These are phyloP conservation scores for Aporophyla nigra DNA, from an alignment of 2,888 invertebrate species.

Conservation along the genomic window DNA sequence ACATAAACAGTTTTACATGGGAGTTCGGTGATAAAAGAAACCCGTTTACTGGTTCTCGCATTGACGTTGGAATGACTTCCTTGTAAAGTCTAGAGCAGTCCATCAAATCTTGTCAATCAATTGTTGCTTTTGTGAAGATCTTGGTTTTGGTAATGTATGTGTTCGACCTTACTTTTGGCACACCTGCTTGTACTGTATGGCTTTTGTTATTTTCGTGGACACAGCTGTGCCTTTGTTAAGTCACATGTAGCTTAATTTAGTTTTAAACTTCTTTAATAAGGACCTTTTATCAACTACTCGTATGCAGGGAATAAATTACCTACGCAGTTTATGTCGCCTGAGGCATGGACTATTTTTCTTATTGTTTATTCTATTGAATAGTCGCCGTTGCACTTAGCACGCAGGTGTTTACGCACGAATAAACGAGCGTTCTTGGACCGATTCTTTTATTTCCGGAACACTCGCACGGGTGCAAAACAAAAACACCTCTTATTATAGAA, in stretches of 20 bases:
- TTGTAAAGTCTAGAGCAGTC: slow-evolving; percentile 55
- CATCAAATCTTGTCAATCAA: slow-evolving; percentile 52
- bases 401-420: slow-evolving; percentile 68
- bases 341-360: not conserved
- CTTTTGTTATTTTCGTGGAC: slow-evolving; percentile 25
- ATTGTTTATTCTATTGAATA: slow-evolving; percentile 38
- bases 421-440: slow-evolving; percentile 66
- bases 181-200: slow-evolving; percentile 35
- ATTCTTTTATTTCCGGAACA: slow-evolving; percentile 67
- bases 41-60: slow-evolving; percentile 68
- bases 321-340: not conserved
- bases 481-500: slow-evolving; percentile 58
- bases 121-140: slow-evolving; percentile 45
- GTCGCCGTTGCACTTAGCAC: slow-evolving; percentile 19
- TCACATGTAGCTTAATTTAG: not conserved
- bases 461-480: slow-evolving; percentile 67
- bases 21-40: slow-evolving; percentile 70
- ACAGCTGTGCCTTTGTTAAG: slow-evolving; percentile 34
- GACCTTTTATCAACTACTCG: not conserved
- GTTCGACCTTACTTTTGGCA: slow-evolving; percentile 5
- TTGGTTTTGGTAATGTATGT: slow-evolving; percentile 22
- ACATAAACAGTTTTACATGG: slow-evolving; percentile 82
- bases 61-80: slow-evolving; percentile 63
- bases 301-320: not conserved
- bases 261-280: slow-evolving; percentile 10